phyloP scores from a whole-genome alignment of 2,113 vertebrate genomes.

The Poeciliopsis occidentalis region DNA sequence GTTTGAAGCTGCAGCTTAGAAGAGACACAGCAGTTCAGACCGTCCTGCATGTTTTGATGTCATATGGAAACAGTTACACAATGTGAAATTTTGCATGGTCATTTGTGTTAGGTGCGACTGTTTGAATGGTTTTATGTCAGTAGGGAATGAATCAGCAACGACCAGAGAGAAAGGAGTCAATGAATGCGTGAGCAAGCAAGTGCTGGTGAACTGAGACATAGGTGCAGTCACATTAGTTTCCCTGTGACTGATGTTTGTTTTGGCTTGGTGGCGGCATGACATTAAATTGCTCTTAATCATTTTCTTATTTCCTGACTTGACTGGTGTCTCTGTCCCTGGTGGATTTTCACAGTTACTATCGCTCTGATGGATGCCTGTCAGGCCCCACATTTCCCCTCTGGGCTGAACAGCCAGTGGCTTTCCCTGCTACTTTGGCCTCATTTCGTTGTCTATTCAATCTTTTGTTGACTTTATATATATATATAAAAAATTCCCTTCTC shows the following conservation, averaged over 20 bases:
- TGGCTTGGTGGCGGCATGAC: constrained; percentile 54
- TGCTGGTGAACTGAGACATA: constrained; percentile 16
- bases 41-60: not conserved
- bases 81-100: not conserved
- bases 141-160: not conserved
- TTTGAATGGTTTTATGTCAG: not conserved
- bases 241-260: constrained; percentile 67
- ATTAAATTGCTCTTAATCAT: constrained; percentile 78
- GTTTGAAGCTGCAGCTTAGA: not conserved
- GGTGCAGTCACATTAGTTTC: constrained; percentile 65
- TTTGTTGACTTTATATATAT: too few species aligned
- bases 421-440: not conserved
- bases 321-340: constrained; percentile 56
- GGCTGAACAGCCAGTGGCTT: constrained; percentile 26
- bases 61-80: constrained; percentile 9
- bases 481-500: too few species aligned
- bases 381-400: not conserved
- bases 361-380: constrained; percentile 60
- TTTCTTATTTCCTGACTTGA: constrained; percentile 77
- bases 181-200: not conserved
- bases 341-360: constrained; percentile 7
- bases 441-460: not conserved
- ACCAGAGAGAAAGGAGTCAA: constrained; percentile 9
- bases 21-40: not conserved
- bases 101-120: not conserved